These are phyloP conservation scores for Marasmarcha lunaedactyla DNA, from an alignment of 2,888 invertebrate genomes.

Conservation along the genomic window DNA sequence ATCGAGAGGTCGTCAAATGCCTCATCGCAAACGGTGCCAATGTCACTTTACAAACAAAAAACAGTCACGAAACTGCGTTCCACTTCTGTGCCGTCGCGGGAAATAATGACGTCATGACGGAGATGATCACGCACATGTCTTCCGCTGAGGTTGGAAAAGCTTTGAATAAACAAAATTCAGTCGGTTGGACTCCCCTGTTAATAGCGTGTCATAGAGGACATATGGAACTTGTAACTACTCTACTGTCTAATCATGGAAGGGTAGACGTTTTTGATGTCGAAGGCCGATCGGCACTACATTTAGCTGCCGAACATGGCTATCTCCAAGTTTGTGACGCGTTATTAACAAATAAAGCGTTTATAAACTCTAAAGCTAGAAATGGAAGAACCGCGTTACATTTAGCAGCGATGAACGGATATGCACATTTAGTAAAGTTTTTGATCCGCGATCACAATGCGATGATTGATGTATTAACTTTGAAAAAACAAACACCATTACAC, in stretches of 20 bases:
- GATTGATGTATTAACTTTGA: slow-evolving; percentile 94
- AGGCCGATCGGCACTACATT: slow-evolving; percentile 93
- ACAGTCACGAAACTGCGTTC: slow-evolving; percentile 92
- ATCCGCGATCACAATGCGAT: slow-evolving; percentile 95
- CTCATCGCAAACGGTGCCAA: slow-evolving; percentile 94
- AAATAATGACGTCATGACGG: slow-evolving; percentile 93
- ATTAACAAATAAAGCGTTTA: slow-evolving; percentile 96
- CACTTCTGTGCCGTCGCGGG: slow-evolving; percentile 96
- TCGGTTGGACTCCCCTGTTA: slow-evolving; percentile 96
- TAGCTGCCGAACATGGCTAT: slow-evolving; percentile 95
- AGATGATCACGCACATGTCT: slow-evolving; percentile 93
- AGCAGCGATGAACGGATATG: slow-evolving; percentile 96
- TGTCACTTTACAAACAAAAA: slow-evolving; percentile 84
- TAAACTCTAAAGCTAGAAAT: slow-evolving; percentile 97
- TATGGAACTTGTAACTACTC: slow-evolving; percentile 90
- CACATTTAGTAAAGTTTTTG: slow-evolving; percentile 89
- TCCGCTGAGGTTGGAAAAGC: slow-evolving; percentile 93
- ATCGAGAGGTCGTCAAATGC: slow-evolving; percentile 89
- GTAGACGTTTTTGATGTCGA: slow-evolving; percentile 99
- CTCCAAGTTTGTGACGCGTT: slow-evolving; percentile 90
- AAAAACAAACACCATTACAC: slow-evolving; percentile 97
- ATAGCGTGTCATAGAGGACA: slow-evolving; percentile 97
- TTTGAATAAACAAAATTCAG: slow-evolving; percentile 92
- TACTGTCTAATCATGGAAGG: slow-evolving; percentile 93
- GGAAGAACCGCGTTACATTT: slow-evolving; percentile 97